A percentile compares a stretch with the other conserved stretches of the same genome.
These are phyloP conservation scores for Sipha flava DNA, from an alignment of 1,140 invertebrate species.

Conservation along the genomic window DNA sequence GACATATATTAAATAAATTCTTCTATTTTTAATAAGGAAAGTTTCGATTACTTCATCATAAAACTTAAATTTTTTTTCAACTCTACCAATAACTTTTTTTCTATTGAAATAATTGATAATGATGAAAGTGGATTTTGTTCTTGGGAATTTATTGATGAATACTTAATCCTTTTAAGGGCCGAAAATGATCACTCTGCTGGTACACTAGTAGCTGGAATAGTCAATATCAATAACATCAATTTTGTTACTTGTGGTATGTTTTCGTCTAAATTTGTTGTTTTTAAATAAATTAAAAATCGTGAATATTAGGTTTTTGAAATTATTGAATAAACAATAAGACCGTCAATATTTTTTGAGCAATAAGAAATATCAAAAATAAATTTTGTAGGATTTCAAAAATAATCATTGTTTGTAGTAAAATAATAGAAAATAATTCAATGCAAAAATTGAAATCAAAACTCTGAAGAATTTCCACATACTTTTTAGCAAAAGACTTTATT, in stretches of 20 bases:
- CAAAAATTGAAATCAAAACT: constrained; percentile 10
- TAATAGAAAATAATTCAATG: constrained; percentile 12
- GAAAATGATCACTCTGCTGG: neutral
- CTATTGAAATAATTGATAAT: neutral
- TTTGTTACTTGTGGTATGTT: neutral
- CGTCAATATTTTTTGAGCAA: no score
- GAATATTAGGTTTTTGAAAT: neutral
- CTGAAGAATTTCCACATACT: neutral
- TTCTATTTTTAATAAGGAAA: no score
- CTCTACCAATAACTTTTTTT: no score
- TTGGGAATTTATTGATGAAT: neutral
- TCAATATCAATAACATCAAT: neutral
- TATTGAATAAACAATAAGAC: neutral
- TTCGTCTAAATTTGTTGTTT: neutral
- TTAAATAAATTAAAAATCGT: neutral
- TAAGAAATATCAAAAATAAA: neutral
- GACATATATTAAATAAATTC: no score
- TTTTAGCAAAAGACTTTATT: neutral
- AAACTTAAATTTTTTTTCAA: no score
- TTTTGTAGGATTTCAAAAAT: constrained; percentile 8
- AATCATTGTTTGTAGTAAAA: no score
- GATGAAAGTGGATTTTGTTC: neutral
- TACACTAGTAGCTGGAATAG: neutral
- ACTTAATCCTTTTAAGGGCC: no score
- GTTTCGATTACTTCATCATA: no score